Evolutionary conservation across 2,113 vertebrate species (phyloP).

Genomic region (Manacus vitellinus): DNA sequence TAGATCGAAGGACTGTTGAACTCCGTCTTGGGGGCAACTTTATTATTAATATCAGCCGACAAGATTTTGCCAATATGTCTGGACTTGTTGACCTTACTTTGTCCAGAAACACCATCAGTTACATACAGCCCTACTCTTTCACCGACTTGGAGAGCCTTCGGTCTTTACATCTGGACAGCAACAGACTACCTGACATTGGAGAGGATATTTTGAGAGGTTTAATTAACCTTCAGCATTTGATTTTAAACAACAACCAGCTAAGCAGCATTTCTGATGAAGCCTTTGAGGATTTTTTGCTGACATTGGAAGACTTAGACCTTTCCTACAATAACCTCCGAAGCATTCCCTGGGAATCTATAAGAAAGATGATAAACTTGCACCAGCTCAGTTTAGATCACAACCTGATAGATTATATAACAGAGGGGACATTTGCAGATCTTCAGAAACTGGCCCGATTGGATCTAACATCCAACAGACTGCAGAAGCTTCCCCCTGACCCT

Average conservation of each 20-base stretch:
- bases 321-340: constrained; percentile 94
- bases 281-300: constrained; percentile 91
- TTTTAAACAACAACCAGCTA: constrained; percentile 97
- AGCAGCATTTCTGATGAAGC: constrained; percentile 82
- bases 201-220: constrained; percentile 90
- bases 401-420: constrained; percentile 87
- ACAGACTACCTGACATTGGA: constrained; percentile 89
- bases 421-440: constrained; percentile 93
- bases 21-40: constrained; percentile 95
- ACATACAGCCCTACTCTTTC: constrained; percentile 95
- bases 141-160: constrained; percentile 93
- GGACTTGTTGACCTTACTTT: constrained; percentile 96
- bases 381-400: constrained; percentile 98
- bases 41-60: constrained; percentile 91
- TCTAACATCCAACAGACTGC: constrained; percentile 93
- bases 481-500: constrained; percentile 93
- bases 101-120: constrained; percentile 94
- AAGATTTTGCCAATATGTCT: constrained; percentile 97
- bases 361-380: constrained; percentile 94
- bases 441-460: constrained; percentile 91
- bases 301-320: constrained; percentile 93
- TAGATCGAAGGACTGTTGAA: constrained; percentile 94
- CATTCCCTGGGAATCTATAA: constrained; percentile 92
- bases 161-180: constrained; percentile 93
- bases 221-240: constrained; percentile 94